Conservation (phyloP, 2,113 vertebrate genomes). For the Motacilla tschutschensis region DNA sequence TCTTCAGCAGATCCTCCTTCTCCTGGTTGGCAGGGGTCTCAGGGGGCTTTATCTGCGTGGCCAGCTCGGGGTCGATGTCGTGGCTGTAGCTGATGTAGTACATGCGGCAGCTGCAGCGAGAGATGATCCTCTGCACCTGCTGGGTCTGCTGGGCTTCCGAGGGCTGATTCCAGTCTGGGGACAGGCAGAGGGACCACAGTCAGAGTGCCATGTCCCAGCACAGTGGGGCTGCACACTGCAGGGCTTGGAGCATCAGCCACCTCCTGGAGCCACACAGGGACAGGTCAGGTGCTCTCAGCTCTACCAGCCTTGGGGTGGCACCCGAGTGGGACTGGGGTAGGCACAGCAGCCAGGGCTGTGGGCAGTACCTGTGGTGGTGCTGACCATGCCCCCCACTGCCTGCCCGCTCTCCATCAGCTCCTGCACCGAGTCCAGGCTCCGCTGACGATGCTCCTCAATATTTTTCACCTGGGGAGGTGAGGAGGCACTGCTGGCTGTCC, state of each 20-base stretch:
- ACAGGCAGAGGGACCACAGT: not conserved
- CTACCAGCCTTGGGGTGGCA: not conserved
- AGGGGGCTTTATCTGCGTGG: conserved; percentile 94
- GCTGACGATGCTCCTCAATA: conserved; percentile 92
- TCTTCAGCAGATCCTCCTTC: conserved; percentile 95
- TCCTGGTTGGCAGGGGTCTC: conserved; percentile 86
- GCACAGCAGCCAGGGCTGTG: not conserved
- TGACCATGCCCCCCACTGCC: conserved; percentile 97
- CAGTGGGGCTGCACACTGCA: accelerated
- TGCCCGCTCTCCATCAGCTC: conserved; percentile 98
- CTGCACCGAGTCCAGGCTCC: conserved; percentile 91
- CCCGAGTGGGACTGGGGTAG: accelerated
- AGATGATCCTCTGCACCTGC: conserved; percentile 97
- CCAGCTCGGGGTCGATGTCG: conserved; percentile 93
- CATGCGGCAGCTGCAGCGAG: conserved; percentile 96
- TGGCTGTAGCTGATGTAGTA: conserved; percentile 98
- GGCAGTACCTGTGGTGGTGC: conserved; percentile 91
- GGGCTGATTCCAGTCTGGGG: conserved; percentile 93
- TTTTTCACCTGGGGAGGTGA: conserved; percentile 87
- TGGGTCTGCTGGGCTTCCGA: conserved; percentile 90
- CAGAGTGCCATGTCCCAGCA: not conserved
- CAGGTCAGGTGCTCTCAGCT: not conserved
- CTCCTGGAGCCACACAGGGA: not conserved
- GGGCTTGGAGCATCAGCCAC: not conserved
- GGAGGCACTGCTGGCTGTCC: not conserved